Percentiles rank a stretch among this genome's conserved stretches.
These are phyloP conservation scores for Sparidentex hasta DNA, from an alignment of 2,797 vertebrate species.

Conservation along the genomic window DNA sequence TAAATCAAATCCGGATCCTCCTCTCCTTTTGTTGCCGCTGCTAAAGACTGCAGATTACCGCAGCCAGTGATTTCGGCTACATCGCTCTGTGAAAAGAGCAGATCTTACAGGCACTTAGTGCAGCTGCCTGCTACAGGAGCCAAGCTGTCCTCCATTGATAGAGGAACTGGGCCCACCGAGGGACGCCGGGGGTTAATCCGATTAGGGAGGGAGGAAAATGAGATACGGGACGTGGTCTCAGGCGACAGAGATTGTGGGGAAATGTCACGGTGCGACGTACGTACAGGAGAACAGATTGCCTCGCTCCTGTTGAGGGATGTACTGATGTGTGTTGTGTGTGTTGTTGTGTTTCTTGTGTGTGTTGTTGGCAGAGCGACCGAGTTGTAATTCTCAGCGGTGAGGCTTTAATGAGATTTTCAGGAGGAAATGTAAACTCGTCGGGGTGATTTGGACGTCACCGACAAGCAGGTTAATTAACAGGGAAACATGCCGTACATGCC, in stretches of 20 bases:
- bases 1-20: conserved; percentile 57
- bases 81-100: conserved; percentile 46
- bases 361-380: conserved; percentile 17
- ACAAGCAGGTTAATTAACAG: conserved; percentile 56
- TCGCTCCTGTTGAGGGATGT: conserved; percentile 39
- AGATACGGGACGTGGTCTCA: conserved; percentile 55
- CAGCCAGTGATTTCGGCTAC: conserved; percentile 18
- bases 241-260: conserved; percentile 38
- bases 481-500: conserved; percentile 26
- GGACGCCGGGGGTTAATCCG: conserved; percentile 63
- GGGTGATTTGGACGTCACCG: conserved; percentile 32
- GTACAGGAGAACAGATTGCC: conserved; percentile 25
- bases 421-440: conserved; percentile 39
- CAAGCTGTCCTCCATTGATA: conserved; percentile 61
- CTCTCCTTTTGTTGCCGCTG: conserved; percentile 41
- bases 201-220: conserved; percentile 67
- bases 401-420: conserved; percentile 62
- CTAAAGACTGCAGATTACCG: conserved; percentile 50
- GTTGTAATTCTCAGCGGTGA: conserved; percentile 26
- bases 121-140: conserved; percentile 52
- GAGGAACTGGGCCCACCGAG: conserved; percentile 32
- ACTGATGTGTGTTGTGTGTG: conserved; percentile 12
- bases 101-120: conserved; percentile 37
- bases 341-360: conserved; percentile 18
- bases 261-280: conserved; percentile 45